Evolutionary conservation across 2,797 vertebrate species (phyloP).

Genomic region (Lophotriccus pileatus): DNA sequence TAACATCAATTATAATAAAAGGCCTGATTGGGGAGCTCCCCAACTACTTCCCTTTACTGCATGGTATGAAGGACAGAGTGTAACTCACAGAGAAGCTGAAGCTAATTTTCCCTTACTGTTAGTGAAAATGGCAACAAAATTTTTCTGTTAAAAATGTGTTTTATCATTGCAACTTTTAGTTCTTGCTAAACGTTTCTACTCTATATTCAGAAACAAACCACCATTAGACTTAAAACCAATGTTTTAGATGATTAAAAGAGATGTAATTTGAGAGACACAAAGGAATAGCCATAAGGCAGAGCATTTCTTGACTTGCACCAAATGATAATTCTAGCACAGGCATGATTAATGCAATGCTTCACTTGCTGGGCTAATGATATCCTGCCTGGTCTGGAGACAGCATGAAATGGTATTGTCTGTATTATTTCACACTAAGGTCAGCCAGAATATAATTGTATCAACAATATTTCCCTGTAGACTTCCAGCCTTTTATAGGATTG

Average conservation of each 20-base stretch:
- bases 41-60: neutral
- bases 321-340: constrained; percentile 15
- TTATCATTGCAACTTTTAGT: neutral
- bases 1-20: neutral
- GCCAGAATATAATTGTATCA: constrained; percentile 28
- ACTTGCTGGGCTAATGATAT: constrained; percentile 1
- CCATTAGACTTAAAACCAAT: neutral
- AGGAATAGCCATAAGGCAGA: neutral
- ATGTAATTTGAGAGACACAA: neutral
- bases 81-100: neutral
- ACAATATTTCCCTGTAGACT: constrained; percentile 19
- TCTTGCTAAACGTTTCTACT: neutral
- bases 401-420: constrained; percentile 4
- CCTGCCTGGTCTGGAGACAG: neutral
- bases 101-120: neutral
- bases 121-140: neutral
- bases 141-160: neutral
- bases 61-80: neutral
- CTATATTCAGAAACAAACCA: neutral
- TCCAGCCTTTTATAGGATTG: constrained; percentile 26
- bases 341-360: constrained; percentile 20
- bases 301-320: neutral
- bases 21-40: neutral
- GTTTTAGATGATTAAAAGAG: neutral
- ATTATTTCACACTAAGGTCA: constrained; percentile 45